Evolutionary conservation across 64 coral and sea anemone genomes (phyloP), one percentile per base, ranked within the genome.

Genomic region (Trachythela sp.): DNA sequence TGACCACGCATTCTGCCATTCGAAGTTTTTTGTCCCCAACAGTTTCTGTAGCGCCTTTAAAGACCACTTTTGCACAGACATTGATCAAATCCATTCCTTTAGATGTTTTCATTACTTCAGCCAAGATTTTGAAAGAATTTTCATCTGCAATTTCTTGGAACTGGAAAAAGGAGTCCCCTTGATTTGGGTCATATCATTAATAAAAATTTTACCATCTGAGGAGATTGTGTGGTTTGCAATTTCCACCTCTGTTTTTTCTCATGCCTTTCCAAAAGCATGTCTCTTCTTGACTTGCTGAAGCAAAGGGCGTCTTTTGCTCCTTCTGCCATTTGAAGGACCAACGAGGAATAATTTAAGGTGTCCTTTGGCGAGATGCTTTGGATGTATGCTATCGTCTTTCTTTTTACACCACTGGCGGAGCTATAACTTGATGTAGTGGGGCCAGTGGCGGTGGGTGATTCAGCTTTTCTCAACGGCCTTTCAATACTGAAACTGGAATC

Each of bases 161-260:
- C 83, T 85, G 48, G 77, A 90, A 90, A 50, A 84, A 58, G 36
- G 84, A 90, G 17, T 40, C 50, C 5, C 20, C 48, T 64, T 54
- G 31, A 90, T 13, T 40, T 56, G 52, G 31, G 89, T 90, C 89
- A 90, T 90, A 24, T 90, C 89, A 36, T 85, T 85, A 17, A 90
- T 85, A 37, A 90, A 85, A 40, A 90, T 54, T 70, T 54, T 35
- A 15, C 40, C 40, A 24, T 91, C 89, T 22, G 36, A 6, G 20
- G 89, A 38, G 6, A 76, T 32, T 41, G 41, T 91, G 59, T 71
- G 85, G 8, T 64, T 58, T 91, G 71, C 54, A 24, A 91, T 45
- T 42, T 91, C 40, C 56, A 71, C n/a, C 43, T 50, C 83, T 27
- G 89, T 91, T 86, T 91, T 9, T 34, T 91, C 9, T 36, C 34